Conservation (phyloP, 2,888 invertebrate genomes). For the Drosophila pegasa region DNA sequence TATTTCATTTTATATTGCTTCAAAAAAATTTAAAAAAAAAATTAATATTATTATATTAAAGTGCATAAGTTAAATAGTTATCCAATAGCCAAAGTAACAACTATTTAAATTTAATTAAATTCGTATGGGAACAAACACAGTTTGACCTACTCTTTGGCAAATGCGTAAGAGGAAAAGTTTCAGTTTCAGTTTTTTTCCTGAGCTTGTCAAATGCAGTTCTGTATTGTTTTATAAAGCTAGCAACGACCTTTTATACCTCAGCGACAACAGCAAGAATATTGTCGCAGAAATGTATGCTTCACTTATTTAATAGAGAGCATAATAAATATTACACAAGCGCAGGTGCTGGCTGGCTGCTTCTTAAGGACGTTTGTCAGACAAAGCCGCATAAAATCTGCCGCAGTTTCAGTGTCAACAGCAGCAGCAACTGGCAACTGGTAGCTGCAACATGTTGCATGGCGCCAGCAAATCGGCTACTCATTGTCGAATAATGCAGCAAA, state of each 20-base stretch:
- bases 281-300: conserved; percentile 59
- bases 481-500: conserved; percentile 52
- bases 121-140: not conserved
- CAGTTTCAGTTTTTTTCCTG: not conserved
- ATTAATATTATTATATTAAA: too few species aligned
- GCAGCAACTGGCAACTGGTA: conserved; percentile 26
- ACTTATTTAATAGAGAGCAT: conserved; percentile 73
- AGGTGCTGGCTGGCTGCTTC: conserved; percentile 59
- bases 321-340: conserved; percentile 78
- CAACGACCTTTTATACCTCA: conserved; percentile 21
- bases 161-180: not conserved
- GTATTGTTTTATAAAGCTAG: conserved; percentile 30
- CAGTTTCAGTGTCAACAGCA: conserved; percentile 59
- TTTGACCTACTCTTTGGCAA: conserved; percentile 12
- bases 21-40: not conserved
- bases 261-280: conserved; percentile 27
- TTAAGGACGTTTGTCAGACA: conserved; percentile 44
- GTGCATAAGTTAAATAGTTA: too few species aligned
- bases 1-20: not conserved
- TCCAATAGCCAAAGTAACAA: too few species aligned
- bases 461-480: conserved; percentile 57
- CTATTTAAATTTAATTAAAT: too few species aligned
- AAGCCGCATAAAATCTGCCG: conserved; percentile 43
- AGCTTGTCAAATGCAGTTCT: conserved; percentile 56
- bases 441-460: conserved; percentile 51